Percentiles rank a stretch among this genome's conserved stretches.
Evolutionary conservation across 2,797 vertebrate species (phyloP).

Genomic region (Champsocephalus esox): DNA sequence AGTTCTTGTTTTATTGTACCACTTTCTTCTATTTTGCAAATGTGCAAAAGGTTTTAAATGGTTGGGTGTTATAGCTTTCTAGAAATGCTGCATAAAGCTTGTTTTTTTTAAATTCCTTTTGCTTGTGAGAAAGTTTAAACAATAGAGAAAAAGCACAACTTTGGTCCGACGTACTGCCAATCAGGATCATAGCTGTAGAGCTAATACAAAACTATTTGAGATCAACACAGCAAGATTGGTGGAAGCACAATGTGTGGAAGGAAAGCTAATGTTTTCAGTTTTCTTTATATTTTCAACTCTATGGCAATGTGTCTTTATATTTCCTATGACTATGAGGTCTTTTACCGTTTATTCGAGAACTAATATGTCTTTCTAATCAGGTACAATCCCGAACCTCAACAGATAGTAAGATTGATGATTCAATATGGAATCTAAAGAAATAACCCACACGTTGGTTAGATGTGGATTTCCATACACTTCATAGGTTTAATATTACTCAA

Average conservation of each 20-base stretch:
- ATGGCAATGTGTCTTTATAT: background rate
- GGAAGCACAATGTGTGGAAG: slow-evolving; percentile 7
- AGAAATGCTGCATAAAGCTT: slow-evolving; percentile 33
- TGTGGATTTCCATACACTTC: background rate
- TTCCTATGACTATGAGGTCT: background rate
- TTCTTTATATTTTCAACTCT: background rate
- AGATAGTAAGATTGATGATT: background rate
- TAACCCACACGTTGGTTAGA: background rate
- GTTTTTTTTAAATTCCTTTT: slow-evolving; percentile 50
- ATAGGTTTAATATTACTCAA: background rate
- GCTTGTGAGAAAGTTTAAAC: slow-evolving; percentile 45
- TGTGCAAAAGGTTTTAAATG: slow-evolving; percentile 11
- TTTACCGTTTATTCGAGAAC: background rate
- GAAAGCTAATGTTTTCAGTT: background rate
- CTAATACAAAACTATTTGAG: slow-evolving; percentile 16
- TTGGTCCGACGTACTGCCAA: slow-evolving; percentile 35
- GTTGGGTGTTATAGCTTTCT: slow-evolving; percentile 11
- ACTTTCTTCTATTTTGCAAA: background rate
- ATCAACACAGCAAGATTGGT: slow-evolving; percentile 8
- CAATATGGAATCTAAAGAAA: background rate
- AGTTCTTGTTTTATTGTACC: background rate
- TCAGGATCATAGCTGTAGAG: slow-evolving; percentile 35
- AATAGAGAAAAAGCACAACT: slow-evolving; percentile 51
- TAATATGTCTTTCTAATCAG: background rate
- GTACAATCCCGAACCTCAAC: background rate